phyloP scores from a whole-genome alignment of 2,888 invertebrate genomes.

The Eristalinus aeneus region DNA sequence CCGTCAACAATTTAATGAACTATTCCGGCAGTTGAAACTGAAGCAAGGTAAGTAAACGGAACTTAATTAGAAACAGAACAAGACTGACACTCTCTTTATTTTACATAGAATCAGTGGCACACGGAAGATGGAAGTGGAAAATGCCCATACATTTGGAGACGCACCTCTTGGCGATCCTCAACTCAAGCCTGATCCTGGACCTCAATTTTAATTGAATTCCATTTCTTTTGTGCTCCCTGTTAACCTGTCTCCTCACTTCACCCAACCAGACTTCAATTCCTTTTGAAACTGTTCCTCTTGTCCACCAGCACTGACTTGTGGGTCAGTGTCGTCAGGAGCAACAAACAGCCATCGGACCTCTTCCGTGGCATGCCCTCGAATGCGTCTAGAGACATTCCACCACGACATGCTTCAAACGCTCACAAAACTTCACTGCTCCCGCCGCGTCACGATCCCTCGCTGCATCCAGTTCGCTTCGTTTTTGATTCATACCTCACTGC shows the following conservation, averaged over 20 bases:
- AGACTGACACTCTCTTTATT: too few relatives aligned
- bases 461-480: conserved; percentile 17
- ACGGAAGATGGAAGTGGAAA: too few relatives aligned
- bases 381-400: conserved; percentile 41
- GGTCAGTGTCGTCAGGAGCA: conserved; percentile 32
- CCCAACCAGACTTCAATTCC: neutral
- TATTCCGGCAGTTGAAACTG: too few relatives aligned
- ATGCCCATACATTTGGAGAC: too few relatives aligned
- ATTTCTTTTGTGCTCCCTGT: neutral
- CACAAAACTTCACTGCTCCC: conserved; percentile 9
- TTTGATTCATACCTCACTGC: conserved; percentile 60
- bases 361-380: conserved; percentile 40
- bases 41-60: too few relatives aligned
- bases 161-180: too few relatives aligned
- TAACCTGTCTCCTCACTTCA: neutral
- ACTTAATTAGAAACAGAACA: too few relatives aligned
- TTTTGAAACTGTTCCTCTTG: neutral
- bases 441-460: neutral
- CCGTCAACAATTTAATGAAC: neutral
- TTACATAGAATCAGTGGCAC: too few relatives aligned
- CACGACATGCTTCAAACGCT: conserved; percentile 21
- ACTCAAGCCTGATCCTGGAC: too few relatives aligned
- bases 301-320: conserved; percentile 5
- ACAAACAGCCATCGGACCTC: conserved; percentile 25
- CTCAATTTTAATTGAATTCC: neutral